Base-by-base conservation (phyloP, 2,113 vertebrate species). In the Chrysochloris asiatica region DNA sequence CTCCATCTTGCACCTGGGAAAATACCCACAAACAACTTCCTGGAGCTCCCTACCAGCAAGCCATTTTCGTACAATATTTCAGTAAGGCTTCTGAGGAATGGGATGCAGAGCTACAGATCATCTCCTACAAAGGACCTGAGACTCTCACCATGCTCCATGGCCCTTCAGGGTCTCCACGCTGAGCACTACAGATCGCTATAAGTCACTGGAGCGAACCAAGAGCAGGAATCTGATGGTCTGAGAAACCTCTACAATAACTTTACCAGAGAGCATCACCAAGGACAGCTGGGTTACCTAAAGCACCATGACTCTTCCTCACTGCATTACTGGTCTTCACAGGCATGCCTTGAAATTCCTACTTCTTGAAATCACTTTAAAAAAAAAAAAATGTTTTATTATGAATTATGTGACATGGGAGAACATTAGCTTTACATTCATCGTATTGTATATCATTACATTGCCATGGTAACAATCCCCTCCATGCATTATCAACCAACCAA, bases 61-160 rank as follows among this genome's bases (percentile, higher is more conserved):
- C 5, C 63, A 80, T 65, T 45, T 61, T 76, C 11, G 5, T 43
- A 71, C 17, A 86, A 26, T 78, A 24, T 83, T 82, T 89, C 47
- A 71, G 59, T 41, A 47, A 50, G 36, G n/a, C 10, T 8, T 41
- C 52, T 5, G 36, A 82, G 22, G 38, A 45, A 2, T 3, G 5
- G 3, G 61, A 5, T 8, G 36, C 33, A 43, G 41, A 5, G 75
- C 41, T 48, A 12, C 3, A 38, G 43, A 6, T 2, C 33, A 38
- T 80, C 33, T 36, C 28, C 2, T 0, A 1, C 33, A 4, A 11
- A n/a, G 78, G 67, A 11, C 33, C 47, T 0, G 61, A 65, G 28
- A 13, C 22, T 7, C 24, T 50, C 26, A 6, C 8, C 2, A 0
- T 2, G 4, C 38, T 43, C 33, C 16, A 4, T 0, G 0, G n/a